These are phyloP conservation scores for Smittia sp. DNA, from an alignment of 2,888 invertebrate species.

Conservation along the genomic window DNA sequence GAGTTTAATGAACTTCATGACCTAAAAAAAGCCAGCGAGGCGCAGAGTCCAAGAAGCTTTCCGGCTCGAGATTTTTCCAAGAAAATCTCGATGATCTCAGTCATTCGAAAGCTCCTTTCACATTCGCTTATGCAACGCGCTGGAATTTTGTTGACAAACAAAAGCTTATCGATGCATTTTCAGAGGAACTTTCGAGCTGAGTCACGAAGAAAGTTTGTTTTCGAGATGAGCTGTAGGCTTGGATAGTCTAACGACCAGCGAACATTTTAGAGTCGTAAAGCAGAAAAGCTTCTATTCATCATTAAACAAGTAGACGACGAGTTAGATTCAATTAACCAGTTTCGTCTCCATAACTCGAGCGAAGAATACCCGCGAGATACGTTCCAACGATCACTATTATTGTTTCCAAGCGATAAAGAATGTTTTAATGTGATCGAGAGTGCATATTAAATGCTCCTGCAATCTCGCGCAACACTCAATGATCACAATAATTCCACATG, in stretches of 20 bases:
- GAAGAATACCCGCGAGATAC: neutral
- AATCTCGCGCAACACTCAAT: neutral
- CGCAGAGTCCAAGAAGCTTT: neutral
- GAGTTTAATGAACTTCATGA: constrained; percentile 12
- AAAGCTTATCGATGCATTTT: neutral
- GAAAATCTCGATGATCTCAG: no score
- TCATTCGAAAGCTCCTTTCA: no score
- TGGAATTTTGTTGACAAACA: no score
- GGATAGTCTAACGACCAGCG: no score
- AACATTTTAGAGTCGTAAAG: no score
- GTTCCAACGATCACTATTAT: neutral
- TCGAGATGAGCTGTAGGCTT: no score
- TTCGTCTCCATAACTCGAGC: neutral
- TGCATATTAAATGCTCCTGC: neutral
- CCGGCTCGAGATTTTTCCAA: no score
- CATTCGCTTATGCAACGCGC: no score
- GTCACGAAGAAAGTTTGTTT: neutral
- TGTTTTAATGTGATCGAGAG: neutral
- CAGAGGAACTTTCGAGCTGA: neutral
- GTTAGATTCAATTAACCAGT: constrained; percentile 5
- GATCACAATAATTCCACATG: neutral
- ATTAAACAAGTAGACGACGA: neutral
- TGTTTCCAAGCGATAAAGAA: neutral
- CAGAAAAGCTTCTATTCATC: no score
- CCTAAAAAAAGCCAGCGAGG: neutral